A percentile compares a stretch with the other conserved stretches of the same genome.
Conservation (phyloP, 2,888 invertebrate genomes). For the Acanthococcus lagerstroemiae region DNA sequence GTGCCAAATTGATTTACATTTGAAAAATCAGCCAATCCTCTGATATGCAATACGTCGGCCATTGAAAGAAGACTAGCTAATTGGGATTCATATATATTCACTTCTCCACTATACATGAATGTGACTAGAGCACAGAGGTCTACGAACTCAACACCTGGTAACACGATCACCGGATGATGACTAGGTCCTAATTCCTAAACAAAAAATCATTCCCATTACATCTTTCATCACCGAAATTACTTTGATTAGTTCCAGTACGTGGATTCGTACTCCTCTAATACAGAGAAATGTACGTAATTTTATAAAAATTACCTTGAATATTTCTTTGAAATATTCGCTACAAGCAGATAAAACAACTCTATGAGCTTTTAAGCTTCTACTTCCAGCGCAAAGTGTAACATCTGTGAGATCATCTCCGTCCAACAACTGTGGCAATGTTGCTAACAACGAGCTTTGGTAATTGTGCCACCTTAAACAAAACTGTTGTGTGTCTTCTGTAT, state of each 20-base stretch:
- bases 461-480: constrained; percentile 81
- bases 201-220: not conserved
- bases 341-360: constrained; percentile 77
- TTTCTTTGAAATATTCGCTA: constrained; percentile 79
- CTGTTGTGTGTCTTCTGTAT: constrained; percentile 58
- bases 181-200: constrained; percentile 56
- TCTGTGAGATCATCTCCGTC: constrained; percentile 74
- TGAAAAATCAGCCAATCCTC: constrained; percentile 70
- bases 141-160: constrained; percentile 59
- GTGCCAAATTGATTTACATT: constrained; percentile 51
- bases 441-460: constrained; percentile 63
- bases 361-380: constrained; percentile 74
- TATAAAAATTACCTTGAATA: constrained; percentile 58
- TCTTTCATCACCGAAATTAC: no score
- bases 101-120: constrained; percentile 82
- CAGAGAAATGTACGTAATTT: not conserved
- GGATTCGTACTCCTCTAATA: no score
- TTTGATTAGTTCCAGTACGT: no score
- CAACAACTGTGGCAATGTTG: constrained; percentile 64
- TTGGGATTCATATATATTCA: constrained; percentile 69
- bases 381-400: constrained; percentile 76
- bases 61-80: constrained; percentile 65
- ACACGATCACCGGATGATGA: constrained; percentile 60
- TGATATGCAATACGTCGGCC: constrained; percentile 69
- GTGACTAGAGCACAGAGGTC: constrained; percentile 66